phyloP scores from a whole-genome alignment of 1,140 invertebrate species.

The Brachystomella parvula region DNA sequence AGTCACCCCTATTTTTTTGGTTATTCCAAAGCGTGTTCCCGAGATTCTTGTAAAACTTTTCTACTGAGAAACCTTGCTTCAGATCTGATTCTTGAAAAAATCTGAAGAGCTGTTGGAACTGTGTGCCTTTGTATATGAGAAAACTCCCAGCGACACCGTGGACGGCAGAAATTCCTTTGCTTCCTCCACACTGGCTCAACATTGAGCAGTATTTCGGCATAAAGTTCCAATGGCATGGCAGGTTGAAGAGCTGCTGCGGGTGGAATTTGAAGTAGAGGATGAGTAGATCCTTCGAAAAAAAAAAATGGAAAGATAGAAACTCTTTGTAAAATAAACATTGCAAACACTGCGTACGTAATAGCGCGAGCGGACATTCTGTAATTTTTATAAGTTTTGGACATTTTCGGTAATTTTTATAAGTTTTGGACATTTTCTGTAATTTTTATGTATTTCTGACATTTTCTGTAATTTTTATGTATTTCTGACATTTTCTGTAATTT shows the following conservation, averaged over 20 bases:
- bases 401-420: too few species aligned
- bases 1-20: too few species aligned
- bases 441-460: too few species aligned
- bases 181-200: background rate
- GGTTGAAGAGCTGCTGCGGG: background rate
- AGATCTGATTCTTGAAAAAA: background rate
- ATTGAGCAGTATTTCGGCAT: constrained; percentile 4
- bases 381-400: too few species aligned
- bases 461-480: too few species aligned
- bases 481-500: too few species aligned
- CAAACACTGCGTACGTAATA: too few species aligned
- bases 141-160: background rate
- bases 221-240: constrained; percentile 1
- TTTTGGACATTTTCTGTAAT: too few species aligned
- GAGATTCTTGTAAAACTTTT: too few species aligned
- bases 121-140: background rate
- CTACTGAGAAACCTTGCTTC: too few species aligned
- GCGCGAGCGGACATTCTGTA: too few species aligned
- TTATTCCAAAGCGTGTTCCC: too few species aligned
- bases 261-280: background rate
- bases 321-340: background rate
- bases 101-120: background rate
- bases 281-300: background rate
- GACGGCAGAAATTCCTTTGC: background rate
- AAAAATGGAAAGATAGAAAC: background rate